These are phyloP conservation scores for Oasisia sp. DNA, from an alignment of 2,888 invertebrate genomes.

Conservation along the genomic window DNA sequence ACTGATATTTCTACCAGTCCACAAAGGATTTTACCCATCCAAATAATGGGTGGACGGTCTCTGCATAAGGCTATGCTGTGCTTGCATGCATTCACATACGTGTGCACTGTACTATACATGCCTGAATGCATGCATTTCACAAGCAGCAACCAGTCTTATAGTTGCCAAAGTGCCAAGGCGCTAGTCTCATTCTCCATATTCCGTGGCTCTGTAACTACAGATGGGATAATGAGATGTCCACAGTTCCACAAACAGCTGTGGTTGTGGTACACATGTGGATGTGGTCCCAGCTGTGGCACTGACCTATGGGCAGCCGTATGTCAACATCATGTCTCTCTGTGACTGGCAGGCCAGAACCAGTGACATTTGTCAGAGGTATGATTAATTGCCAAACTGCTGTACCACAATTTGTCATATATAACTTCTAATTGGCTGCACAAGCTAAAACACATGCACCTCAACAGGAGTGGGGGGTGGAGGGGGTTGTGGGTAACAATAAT, in stretches of 20 bases:
- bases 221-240: neutral
- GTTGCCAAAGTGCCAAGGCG: too few relatives aligned
- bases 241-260: neutral
- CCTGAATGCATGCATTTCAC: too few relatives aligned
- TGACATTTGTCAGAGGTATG: neutral
- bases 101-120: too few relatives aligned
- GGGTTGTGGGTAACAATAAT: too few relatives aligned
- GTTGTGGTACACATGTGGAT: neutral
- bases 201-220: neutral
- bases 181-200: neutral
- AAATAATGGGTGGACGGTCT: too few relatives aligned
- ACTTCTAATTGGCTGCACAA: neutral
- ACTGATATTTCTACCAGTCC: too few relatives aligned
- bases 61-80: too few relatives aligned
- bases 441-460: neutral
- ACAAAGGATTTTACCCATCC: too few relatives aligned
- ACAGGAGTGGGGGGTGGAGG: neutral
- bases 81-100: too few relatives aligned
- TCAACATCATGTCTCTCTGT: neutral
- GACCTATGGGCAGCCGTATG: neutral
- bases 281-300: neutral
- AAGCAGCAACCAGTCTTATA: too few relatives aligned
- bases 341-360: neutral
- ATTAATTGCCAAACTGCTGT: neutral
- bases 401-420: neutral